Percentiles rank a stretch among this genome's conserved stretches.
These are phyloP conservation scores for Podarcis lilfordi DNA, from an alignment of 2,797 vertebrate genomes.

Conservation along the genomic window DNA sequence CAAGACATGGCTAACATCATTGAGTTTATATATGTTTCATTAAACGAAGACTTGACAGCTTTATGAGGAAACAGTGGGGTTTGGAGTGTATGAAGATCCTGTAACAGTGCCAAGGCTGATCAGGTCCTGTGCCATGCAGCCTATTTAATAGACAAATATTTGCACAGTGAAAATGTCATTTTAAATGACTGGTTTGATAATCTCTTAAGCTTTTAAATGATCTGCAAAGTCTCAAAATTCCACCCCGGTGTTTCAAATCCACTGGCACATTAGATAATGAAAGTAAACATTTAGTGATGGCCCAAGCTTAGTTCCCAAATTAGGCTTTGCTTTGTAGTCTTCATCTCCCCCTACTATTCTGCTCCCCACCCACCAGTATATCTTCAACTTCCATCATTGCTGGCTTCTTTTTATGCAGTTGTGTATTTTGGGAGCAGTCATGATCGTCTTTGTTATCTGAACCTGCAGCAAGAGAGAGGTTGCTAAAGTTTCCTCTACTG, in stretches of 20 bases:
- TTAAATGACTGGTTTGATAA: slow-evolving; percentile 82
- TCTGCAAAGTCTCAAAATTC: slow-evolving; percentile 79
- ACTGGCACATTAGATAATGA: slow-evolving; percentile 70
- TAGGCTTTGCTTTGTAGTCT: slow-evolving; percentile 9
- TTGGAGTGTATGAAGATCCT: slow-evolving; percentile 79
- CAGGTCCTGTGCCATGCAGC: slow-evolving; percentile 74
- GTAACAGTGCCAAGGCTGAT: slow-evolving; percentile 80
- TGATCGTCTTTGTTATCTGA: background rate
- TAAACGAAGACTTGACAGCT: slow-evolving; percentile 82
- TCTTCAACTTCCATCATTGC: background rate
- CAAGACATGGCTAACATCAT: slow-evolving; percentile 78
- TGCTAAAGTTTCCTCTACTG: background rate
- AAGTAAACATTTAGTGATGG: slow-evolving; percentile 63
- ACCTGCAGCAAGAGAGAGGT: background rate
- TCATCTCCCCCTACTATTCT: slow-evolving; percentile 40
- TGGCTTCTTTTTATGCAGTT: background rate
- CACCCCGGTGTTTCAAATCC: slow-evolving; percentile 72
- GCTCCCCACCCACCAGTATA: background rate
- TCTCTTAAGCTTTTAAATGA: slow-evolving; percentile 83
- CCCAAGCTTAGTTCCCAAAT: slow-evolving; percentile 61
- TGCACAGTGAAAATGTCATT: slow-evolving; percentile 82
- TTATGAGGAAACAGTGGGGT: slow-evolving; percentile 84
- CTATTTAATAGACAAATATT: slow-evolving; percentile 86
- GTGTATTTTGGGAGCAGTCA: background rate
- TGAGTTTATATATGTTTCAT: slow-evolving; percentile 84